Evolutionary conservation across 2,797 vertebrate species (phyloP).

Genomic region (Megalops cyprinoides): DNA sequence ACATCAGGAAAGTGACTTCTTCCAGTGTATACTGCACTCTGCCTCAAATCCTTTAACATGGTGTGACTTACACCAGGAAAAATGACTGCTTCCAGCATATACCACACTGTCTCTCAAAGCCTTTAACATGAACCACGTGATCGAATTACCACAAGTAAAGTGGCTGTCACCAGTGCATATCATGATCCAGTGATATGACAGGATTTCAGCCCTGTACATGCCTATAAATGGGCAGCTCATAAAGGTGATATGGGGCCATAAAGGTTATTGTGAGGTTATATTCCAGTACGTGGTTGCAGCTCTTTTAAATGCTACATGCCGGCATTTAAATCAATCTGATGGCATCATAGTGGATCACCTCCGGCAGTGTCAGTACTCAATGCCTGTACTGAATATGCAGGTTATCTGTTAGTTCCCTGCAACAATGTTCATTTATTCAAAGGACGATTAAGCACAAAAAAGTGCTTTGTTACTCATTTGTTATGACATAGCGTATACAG

Average conservation of each 20-base stretch:
- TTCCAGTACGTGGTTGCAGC: too few relatives aligned
- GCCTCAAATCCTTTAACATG: neutral
- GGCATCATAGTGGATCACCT: neutral
- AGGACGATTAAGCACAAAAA: constrained; percentile 29
- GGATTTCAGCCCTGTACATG: too few relatives aligned
- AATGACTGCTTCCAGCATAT: neutral
- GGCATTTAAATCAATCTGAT: too few relatives aligned
- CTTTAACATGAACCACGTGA: too few relatives aligned
- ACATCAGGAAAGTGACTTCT: neutral
- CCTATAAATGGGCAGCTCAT: too few relatives aligned
- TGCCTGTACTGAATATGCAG: neutral
- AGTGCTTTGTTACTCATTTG: constrained; percentile 43
- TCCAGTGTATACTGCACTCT: neutral
- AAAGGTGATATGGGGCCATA: too few relatives aligned
- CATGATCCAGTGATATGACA: too few relatives aligned
- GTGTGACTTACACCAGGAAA: neutral
- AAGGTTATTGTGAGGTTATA: too few relatives aligned
- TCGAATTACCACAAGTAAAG: too few relatives aligned
- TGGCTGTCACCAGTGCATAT: too few relatives aligned
- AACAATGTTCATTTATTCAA: constrained; percentile 21
- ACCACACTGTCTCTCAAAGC: neutral
- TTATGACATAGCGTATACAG: constrained; percentile 25
- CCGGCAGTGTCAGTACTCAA: neutral
- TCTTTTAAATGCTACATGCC: too few relatives aligned
- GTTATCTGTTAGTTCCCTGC: constrained; percentile 27